Conservation (phyloP, 2,888 invertebrate species). For the Apodemia zela region DNA sequence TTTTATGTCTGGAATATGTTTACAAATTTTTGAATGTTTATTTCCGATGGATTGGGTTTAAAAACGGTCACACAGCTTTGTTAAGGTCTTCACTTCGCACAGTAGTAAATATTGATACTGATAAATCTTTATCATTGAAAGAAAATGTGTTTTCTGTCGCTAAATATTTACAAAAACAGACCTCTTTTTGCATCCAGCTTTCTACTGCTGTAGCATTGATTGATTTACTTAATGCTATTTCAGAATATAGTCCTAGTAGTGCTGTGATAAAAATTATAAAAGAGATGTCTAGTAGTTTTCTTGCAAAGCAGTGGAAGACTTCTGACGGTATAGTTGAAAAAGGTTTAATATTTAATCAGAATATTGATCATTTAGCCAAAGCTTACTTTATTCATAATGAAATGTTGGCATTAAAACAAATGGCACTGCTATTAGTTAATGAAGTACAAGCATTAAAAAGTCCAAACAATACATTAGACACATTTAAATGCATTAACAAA, state of each 20-base stretch:
- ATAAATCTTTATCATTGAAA: constrained; percentile 51
- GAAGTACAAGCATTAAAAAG: constrained; percentile 80
- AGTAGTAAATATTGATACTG: constrained; percentile 47
- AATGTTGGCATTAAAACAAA: constrained; percentile 77
- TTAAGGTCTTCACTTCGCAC: constrained; percentile 60
- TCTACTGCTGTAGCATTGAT: constrained; percentile 77
- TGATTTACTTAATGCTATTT: constrained; percentile 72
- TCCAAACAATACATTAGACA: constrained; percentile 79
- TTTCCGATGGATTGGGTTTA: constrained; percentile 84
- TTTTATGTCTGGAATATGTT: constrained; percentile 77
- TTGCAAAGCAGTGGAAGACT: constrained; percentile 85
- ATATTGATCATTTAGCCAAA: constrained; percentile 82
- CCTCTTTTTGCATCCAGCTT: constrained; percentile 75
- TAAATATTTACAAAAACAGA: constrained; percentile 63
- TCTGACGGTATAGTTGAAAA: constrained; percentile 82
- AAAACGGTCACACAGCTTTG: constrained; percentile 58
- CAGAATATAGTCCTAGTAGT: constrained; percentile 59
- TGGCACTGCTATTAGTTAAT: constrained; percentile 75
- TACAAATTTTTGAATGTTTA: constrained; percentile 78
- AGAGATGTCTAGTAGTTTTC: constrained; percentile 65
- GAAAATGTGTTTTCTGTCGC: constrained; percentile 56
- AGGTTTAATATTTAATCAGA: constrained; percentile 83
- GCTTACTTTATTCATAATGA: constrained; percentile 82
- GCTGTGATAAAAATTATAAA: constrained; percentile 64
- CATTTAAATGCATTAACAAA: constrained; percentile 84